Evolutionary conservation across 2,113 vertebrate genomes (phyloP).

Genomic region (Plecotus auritus): DNA sequence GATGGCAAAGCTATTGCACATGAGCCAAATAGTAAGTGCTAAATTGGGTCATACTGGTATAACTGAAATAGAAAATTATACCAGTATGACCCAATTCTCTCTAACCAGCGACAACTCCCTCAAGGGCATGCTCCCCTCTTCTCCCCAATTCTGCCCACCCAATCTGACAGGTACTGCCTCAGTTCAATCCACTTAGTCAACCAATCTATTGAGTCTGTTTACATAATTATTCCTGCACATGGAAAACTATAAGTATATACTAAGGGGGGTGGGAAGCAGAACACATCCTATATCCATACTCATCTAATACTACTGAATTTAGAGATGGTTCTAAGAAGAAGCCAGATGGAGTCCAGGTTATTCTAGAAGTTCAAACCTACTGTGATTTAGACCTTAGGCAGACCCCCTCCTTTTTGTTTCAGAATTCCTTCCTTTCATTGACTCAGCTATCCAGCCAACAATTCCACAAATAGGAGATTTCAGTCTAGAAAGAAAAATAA

Average conservation of each 20-base stretch:
- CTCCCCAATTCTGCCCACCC: neutral
- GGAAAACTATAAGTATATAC: neutral
- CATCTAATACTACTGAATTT: neutral
- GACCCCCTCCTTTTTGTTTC: neutral
- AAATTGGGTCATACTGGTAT: neutral
- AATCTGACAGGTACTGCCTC: neutral
- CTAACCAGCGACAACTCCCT: neutral
- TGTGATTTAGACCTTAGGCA: neutral
- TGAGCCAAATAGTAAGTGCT: neutral
- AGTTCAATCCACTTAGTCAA: neutral
- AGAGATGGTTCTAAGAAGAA: neutral
- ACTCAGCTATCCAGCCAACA: neutral
- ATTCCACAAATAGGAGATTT: conserved; percentile 2
- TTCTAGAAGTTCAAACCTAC: neutral
- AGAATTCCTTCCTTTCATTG: neutral
- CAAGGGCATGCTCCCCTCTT: neutral
- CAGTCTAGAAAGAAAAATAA: neutral
- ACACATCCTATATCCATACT: neutral
- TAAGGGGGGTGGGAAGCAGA: neutral
- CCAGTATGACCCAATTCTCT: neutral
- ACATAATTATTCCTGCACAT: neutral
- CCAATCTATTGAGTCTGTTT: neutral
- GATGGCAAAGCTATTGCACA: neutral
- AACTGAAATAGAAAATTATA: neutral
- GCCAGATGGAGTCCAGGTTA: neutral